Conservation (phyloP, 2,113 vertebrate genomes). For the Spea bombifrons region DNA sequence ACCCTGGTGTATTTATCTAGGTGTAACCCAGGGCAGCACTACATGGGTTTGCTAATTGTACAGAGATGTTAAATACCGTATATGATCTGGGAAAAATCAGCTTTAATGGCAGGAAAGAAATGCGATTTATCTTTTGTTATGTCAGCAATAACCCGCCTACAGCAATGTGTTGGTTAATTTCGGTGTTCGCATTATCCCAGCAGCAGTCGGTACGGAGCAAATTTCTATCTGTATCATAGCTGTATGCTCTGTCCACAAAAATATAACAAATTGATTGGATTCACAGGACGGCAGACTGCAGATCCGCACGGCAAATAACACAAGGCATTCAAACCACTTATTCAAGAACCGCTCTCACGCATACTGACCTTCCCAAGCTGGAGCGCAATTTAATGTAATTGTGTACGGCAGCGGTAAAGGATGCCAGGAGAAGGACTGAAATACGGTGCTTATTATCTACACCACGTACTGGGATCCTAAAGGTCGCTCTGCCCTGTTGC, state of each 20-base stretch:
- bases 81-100: too few species aligned
- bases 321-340: background rate
- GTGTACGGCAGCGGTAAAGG: background rate
- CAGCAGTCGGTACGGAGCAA: background rate
- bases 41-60: too few species aligned
- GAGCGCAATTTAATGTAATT: background rate
- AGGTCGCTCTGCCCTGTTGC: background rate
- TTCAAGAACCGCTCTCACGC: slow-evolving; percentile 2
- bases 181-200: too few species aligned
- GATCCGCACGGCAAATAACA: slow-evolving; percentile 13
- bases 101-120: too few species aligned
- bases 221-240: background rate
- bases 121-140: too few species aligned
- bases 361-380: slow-evolving; percentile 9
- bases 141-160: too few species aligned
- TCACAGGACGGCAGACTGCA: slow-evolving; percentile 6
- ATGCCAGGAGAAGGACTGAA: background rate
- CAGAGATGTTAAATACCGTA: too few species aligned
- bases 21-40: too few species aligned
- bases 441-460: background rate
- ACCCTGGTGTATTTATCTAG: too few species aligned
- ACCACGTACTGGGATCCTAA: background rate
- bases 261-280: slow-evolving; percentile 24
- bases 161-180: too few species aligned
- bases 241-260: background rate